A percentile compares a stretch with the other conserved stretches of the same genome.
phyloP scores from a whole-genome alignment of 2,797 vertebrate genomes.

The Decapterus maruadsi region DNA sequence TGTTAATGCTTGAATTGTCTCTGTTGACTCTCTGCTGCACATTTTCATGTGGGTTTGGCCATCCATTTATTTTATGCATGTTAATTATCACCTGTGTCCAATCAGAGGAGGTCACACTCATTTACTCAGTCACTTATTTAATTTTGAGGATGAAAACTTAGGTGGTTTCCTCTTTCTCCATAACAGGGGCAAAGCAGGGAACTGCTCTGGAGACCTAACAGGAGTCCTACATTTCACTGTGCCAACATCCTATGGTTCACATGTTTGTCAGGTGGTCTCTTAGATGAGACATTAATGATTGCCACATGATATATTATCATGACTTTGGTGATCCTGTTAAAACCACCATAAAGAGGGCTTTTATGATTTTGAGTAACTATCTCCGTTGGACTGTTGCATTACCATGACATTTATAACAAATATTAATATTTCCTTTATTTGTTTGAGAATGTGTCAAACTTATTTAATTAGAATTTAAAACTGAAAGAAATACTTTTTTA shows the following conservation, averaged over 20 bases:
- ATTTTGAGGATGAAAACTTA: not conserved
- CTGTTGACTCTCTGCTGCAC: constrained; percentile 37
- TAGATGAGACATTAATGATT: not conserved
- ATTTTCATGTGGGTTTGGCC: not conserved
- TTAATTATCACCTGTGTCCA: not conserved
- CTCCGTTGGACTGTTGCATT: not conserved
- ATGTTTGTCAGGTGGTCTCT: not conserved
- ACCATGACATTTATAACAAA: not conserved
- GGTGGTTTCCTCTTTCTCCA: not conserved
- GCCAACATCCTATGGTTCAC: too few species aligned
- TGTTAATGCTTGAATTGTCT: constrained; percentile 56
- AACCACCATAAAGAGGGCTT: not conserved
- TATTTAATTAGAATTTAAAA: not conserved
- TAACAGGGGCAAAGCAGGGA: not conserved
- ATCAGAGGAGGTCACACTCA: not conserved
- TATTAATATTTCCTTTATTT: not conserved
- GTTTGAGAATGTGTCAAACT: not conserved
- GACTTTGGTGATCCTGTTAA: not conserved
- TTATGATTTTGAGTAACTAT: not conserved
- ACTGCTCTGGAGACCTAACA: not conserved
- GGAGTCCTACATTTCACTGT: not conserved
- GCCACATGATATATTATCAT: not conserved
- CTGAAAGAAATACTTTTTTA: not conserved
- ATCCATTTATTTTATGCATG: not conserved
- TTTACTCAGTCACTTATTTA: not conserved